Percentiles rank a stretch among this genome's conserved stretches.
Evolutionary conservation across 1,140 invertebrate genomes (phyloP).

Genomic region (Muscidifurax raptorellus): DNA sequence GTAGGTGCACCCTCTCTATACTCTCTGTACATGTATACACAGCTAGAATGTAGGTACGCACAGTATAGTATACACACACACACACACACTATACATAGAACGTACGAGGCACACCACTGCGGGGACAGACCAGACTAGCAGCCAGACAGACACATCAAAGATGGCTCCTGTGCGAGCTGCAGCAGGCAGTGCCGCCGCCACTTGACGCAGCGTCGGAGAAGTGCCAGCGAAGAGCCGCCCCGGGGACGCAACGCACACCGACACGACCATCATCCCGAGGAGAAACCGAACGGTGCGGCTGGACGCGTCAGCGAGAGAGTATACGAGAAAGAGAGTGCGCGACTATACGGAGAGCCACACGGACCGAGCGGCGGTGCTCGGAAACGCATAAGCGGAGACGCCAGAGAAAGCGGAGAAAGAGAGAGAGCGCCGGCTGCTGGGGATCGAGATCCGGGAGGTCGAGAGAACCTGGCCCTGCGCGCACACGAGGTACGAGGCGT

Average conservation of each 20-base stretch:
- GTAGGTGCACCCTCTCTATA: too few species aligned
- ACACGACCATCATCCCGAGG: background rate
- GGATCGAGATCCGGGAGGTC: background rate
- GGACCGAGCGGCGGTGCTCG: background rate
- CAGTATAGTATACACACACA: too few species aligned
- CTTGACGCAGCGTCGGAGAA: constrained; percentile 4
- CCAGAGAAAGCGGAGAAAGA: background rate
- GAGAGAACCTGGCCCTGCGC: background rate
- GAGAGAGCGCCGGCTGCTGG: background rate
- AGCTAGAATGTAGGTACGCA: too few species aligned
- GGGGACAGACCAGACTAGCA: constrained; percentile 4
- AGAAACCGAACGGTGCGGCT: background rate
- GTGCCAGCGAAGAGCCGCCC: background rate
- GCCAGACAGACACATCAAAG: constrained; percentile 27
- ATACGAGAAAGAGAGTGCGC: too few species aligned
- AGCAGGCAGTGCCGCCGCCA: background rate
- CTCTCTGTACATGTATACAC: too few species aligned
- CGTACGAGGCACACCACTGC: background rate
- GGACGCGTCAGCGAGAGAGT: too few species aligned
- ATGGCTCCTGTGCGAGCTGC: constrained; percentile 21
- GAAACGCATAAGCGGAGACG: background rate
- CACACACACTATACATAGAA: background rate
- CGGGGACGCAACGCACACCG: background rate
- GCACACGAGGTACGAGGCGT: background rate
- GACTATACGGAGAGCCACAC: background rate